These are phyloP conservation scores for Cirrhinus mrigala DNA, from an alignment of 2,797 vertebrate species.

Conservation along the genomic window DNA sequence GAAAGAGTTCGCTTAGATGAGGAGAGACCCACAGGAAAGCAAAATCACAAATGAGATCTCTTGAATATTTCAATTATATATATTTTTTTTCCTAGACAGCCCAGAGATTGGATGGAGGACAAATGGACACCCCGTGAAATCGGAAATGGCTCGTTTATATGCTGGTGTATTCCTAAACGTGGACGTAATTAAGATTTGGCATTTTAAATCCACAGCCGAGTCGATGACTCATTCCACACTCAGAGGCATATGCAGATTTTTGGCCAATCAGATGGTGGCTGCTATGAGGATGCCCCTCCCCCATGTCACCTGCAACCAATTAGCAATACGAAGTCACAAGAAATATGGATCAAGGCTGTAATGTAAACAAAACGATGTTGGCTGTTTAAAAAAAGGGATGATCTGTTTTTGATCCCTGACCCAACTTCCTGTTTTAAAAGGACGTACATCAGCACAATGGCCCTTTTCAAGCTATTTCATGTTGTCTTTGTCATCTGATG, in stretches of 20 bases:
- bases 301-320: neutral
- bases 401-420: neutral
- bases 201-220: neutral
- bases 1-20: constrained; percentile 17
- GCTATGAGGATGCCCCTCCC: neutral
- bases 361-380: neutral
- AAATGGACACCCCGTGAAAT: neutral
- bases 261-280: neutral
- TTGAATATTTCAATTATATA: constrained; percentile 18
- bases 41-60: constrained; percentile 11
- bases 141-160: neutral
- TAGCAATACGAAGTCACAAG: neutral
- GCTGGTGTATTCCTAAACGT: neutral
- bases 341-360: neutral
- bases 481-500: neutral
- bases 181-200: neutral
- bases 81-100: neutral
- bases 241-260: no score
- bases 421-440: neutral
- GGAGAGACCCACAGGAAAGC: neutral
- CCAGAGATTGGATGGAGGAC: constrained; percentile 6
- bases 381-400: neutral
- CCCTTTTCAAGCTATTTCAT: neutral
- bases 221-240: constrained; percentile 22
- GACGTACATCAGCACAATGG: neutral